phyloP scores from a whole-genome alignment of 2,888 invertebrate genomes.

The Pollenia labialis region DNA sequence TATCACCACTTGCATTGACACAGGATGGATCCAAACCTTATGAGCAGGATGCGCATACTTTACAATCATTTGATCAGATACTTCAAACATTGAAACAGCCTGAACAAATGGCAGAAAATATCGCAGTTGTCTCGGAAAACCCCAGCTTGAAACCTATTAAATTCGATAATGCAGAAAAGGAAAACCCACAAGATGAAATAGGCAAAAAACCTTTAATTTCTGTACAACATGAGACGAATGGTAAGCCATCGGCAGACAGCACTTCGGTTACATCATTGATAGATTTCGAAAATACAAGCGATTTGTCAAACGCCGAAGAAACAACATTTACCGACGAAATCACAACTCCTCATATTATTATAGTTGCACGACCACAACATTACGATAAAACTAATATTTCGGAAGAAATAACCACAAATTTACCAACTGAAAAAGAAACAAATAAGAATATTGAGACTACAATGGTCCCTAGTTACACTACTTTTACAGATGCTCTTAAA shows the following conservation, averaged over 20 bases:
- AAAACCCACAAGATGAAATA: constrained; percentile 73
- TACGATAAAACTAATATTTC: constrained; percentile 72
- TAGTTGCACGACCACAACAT: constrained; percentile 77
- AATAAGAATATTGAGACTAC: constrained; percentile 56
- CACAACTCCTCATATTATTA: constrained; percentile 76
- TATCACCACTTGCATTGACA: constrained; percentile 75
- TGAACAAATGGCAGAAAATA: constrained; percentile 29
- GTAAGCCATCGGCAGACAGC: constrained; percentile 72
- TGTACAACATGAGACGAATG: neutral
- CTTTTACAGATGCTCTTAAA: constrained; percentile 77
- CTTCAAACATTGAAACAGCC: constrained; percentile 79
- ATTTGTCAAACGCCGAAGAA: constrained; percentile 57
- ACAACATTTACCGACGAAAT: constrained; percentile 73
- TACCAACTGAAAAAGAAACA: constrained; percentile 50
- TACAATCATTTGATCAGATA: constrained; percentile 82
- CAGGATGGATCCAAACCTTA: constrained; percentile 37
- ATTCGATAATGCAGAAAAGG: constrained; percentile 75
- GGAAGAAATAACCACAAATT: constrained; percentile 46
- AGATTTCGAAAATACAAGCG: constrained; percentile 74
- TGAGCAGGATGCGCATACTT: constrained; percentile 78
- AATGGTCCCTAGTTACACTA: constrained; percentile 78
- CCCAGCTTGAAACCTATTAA: constrained; percentile 67
- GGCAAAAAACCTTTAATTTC: constrained; percentile 75
- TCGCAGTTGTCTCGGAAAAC: neutral
- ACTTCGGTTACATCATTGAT: constrained; percentile 76